A percentile compares a stretch with the other conserved stretches of the same genome.
phyloP scores from a whole-genome alignment of 2,113 vertebrate species.

The Cephalopterus ornatus region DNA sequence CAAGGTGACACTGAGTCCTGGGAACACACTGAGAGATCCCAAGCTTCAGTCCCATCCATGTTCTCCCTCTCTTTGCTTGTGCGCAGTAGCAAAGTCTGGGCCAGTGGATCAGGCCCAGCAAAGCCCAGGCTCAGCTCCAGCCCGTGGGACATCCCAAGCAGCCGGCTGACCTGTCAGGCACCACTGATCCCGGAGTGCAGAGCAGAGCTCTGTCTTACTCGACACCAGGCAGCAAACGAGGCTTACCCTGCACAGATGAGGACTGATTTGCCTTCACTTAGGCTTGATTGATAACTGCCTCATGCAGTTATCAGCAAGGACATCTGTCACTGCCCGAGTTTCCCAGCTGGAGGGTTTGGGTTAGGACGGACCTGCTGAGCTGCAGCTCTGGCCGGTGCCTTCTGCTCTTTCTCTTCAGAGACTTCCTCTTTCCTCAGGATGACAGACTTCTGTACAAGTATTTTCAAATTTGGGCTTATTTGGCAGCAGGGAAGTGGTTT shows the following conservation, averaged over 20 bases:
- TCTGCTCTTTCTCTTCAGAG: neutral
- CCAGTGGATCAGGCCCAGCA: neutral
- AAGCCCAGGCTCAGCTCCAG: neutral
- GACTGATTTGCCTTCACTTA: neutral
- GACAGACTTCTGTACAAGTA: no score
- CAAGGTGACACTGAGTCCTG: neutral
- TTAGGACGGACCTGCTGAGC: rapidly evolving
- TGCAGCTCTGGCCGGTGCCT: rapidly evolving
- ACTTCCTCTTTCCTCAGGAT: neutral
- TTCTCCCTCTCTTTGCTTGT: neutral
- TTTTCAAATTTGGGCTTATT: neutral
- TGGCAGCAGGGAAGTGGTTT: neutral
- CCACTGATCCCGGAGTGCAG: neutral
- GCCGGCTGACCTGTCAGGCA: neutral
- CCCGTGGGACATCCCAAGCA: rapidly evolving
- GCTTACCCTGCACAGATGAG: neutral
- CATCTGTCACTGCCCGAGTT: neutral
- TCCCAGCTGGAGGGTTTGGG: neutral
- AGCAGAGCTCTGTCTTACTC: neutral
- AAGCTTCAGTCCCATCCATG: neutral
- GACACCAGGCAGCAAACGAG: neutral
- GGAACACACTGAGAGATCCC: neutral
- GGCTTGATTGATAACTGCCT: neutral
- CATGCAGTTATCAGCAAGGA: neutral
- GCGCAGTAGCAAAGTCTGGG: neutral